Conservation (phyloP, 2,888 invertebrate genomes). For the Theretra japonica region DNA sequence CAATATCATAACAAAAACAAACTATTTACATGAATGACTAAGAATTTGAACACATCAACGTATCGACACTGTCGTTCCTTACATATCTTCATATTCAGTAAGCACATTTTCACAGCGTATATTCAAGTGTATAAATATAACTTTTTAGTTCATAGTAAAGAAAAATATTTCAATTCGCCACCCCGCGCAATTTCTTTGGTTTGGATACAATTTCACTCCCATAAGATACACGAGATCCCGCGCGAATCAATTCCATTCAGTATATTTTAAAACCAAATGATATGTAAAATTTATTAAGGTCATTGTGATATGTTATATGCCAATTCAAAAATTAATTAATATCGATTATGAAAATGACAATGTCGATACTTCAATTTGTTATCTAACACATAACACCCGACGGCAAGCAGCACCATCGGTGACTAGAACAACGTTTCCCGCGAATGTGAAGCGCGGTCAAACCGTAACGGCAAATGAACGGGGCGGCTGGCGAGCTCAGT, state of each 20-base stretch:
- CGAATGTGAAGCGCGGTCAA: constrained; percentile 86
- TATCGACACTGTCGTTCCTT: constrained; percentile 61
- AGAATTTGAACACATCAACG: constrained; percentile 64
- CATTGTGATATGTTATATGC: constrained; percentile 67
- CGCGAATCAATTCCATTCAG: constrained; percentile 40
- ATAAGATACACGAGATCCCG: constrained; percentile 24
- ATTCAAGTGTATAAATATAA: constrained; percentile 32
- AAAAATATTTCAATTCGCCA: constrained; percentile 34
- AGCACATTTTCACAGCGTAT: constrained; percentile 28
- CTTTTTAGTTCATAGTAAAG: constrained; percentile 30
- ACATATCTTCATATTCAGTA: constrained; percentile 30
- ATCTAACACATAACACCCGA: constrained; percentile 67
- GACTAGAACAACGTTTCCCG: constrained; percentile 92
- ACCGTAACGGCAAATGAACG: constrained; percentile 62
- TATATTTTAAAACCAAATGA: constrained; percentile 62
- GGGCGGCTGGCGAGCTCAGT: constrained; percentile 77
- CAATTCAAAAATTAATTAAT: constrained; percentile 45
- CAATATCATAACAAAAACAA: constrained; percentile 78
- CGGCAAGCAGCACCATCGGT: constrained; percentile 48
- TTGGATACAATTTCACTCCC: constrained; percentile 31
- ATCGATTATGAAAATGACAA: constrained; percentile 32
- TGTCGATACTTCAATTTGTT: constrained; percentile 74
- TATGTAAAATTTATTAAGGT: constrained; percentile 63
- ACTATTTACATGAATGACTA: constrained; percentile 71
- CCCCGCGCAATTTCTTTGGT: constrained; percentile 32